Conservation (phyloP, 1,140 invertebrate species). For the Patella vulgata region DNA sequence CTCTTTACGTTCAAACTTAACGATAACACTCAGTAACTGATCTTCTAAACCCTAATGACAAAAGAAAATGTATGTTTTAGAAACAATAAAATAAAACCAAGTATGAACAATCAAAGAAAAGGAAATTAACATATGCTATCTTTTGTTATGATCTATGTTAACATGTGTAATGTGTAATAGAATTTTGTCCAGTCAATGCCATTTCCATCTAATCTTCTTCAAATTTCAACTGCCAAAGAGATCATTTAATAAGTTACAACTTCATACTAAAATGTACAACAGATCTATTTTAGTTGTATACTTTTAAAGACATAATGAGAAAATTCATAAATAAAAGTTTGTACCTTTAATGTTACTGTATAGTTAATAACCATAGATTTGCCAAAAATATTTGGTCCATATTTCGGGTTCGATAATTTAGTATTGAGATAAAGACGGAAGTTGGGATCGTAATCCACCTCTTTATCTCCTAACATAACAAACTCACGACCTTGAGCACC, state of each 20-base stretch:
- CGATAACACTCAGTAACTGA: conserved; percentile 86
- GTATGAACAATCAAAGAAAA: no score
- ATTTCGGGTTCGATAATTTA: conserved; percentile 86
- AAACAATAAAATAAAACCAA: no score
- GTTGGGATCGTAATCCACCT: conserved; percentile 78
- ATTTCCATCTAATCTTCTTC: no score
- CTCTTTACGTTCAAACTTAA: conserved; percentile 77
- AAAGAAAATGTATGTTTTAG: conserved; percentile 11
- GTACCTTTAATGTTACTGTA: conserved; percentile 81
- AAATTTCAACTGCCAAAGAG: no score
- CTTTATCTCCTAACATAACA: conserved; percentile 67
- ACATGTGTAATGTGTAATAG: background rate
- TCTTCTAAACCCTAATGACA: conserved; percentile 80
- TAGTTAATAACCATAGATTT: conserved; percentile 91
- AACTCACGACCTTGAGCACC: conserved; percentile 78
- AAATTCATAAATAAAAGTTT: no score
- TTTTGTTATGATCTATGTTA: background rate
- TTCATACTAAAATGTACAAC: no score
- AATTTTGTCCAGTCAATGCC: no score
- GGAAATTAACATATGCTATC: background rate
- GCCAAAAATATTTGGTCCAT: conserved; percentile 84
- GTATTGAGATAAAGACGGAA: conserved; percentile 90
- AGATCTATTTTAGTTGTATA: no score
- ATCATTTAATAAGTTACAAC: no score
- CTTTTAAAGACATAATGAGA: no score